A percentile compares a stretch with the other conserved stretches of the same genome.
Evolutionary conservation across 2,888 invertebrate genomes (phyloP).

Genomic region (Drosophila maculinotata): DNA sequence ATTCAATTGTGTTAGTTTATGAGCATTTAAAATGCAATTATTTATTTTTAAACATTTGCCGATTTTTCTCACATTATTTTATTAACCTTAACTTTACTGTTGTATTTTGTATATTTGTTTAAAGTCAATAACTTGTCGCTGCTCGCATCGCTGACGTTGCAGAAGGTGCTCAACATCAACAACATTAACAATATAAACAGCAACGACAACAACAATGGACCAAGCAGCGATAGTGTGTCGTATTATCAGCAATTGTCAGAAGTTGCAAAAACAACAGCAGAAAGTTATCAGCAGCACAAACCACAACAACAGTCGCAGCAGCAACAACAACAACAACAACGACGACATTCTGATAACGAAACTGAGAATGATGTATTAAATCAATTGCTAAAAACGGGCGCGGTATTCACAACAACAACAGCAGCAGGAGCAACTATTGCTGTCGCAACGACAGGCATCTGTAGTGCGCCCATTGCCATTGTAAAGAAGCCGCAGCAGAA

Average conservation of each 20-base stretch:
- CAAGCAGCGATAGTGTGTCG: constrained; percentile 41
- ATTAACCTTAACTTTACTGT: constrained; percentile 9
- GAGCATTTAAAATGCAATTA: too few species aligned
- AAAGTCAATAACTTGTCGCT: constrained; percentile 77
- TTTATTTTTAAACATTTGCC: too few species aligned
- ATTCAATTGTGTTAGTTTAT: too few species aligned
- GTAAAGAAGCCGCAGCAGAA: constrained; percentile 49
- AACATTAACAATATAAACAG: constrained; percentile 62
- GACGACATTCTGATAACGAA: constrained; percentile 63
- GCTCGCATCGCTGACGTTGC: constrained; percentile 78
- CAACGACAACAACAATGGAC: constrained; percentile 34
- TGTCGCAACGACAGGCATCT: constrained; percentile 35
- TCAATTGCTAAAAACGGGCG: constrained; percentile 64
- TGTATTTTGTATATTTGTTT: constrained; percentile 42
- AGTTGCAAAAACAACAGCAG: constrained; percentile 47
- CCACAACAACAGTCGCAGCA: not conserved
- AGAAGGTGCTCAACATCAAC: constrained; percentile 80
- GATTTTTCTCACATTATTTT: not conserved
- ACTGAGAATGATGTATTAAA: constrained; percentile 63
- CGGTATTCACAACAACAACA: constrained; percentile 56
- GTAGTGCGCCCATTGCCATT: constrained; percentile 64
- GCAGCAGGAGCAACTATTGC: constrained; percentile 17
- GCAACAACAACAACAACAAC: constrained; percentile 43
- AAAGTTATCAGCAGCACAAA: constrained; percentile 31
- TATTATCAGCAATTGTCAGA: constrained; percentile 44